Conservation (phyloP, 2,797 vertebrate genomes). For the Halcyon smyrnensis region DNA sequence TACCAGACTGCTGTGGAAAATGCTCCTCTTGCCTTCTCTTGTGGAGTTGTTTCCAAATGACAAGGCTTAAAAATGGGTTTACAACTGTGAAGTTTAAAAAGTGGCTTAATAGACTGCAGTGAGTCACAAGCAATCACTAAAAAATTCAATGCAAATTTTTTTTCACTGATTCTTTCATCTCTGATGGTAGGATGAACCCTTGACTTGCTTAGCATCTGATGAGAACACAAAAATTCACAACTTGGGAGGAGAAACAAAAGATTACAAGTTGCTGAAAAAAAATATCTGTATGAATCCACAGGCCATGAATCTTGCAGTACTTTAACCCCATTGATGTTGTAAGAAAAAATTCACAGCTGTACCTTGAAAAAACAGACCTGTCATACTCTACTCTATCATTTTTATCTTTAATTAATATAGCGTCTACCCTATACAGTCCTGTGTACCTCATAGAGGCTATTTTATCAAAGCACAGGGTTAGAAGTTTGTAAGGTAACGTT, state of each 20-base stretch:
- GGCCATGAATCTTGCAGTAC: not conserved
- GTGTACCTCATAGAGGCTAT: not conserved
- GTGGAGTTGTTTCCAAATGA: conserved; percentile 2
- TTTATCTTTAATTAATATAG: not conserved
- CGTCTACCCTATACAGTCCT: not conserved
- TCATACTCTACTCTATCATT: not conserved
- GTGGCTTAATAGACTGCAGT: not conserved
- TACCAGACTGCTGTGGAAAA: conserved; percentile 13
- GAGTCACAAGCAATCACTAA: not conserved
- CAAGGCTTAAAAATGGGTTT: not conserved
- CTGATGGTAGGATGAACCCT: not conserved
- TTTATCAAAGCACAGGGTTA: not conserved
- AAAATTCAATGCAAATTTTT: not conserved
- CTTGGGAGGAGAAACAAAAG: not conserved
- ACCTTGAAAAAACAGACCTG: not conserved
- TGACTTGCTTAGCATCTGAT: not conserved
- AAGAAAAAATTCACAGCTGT: not conserved
- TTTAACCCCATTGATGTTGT: not conserved
- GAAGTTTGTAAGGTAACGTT: not conserved
- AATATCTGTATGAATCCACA: not conserved
- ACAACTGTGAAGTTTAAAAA: conserved; percentile 17
- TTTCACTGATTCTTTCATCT: not conserved
- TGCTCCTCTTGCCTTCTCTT: not conserved
- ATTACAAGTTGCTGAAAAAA: not conserved
- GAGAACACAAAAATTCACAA: not conserved